phyloP scores from a whole-genome alignment of 2,797 vertebrate genomes.

The Melanotaenia trifasciata region DNA sequence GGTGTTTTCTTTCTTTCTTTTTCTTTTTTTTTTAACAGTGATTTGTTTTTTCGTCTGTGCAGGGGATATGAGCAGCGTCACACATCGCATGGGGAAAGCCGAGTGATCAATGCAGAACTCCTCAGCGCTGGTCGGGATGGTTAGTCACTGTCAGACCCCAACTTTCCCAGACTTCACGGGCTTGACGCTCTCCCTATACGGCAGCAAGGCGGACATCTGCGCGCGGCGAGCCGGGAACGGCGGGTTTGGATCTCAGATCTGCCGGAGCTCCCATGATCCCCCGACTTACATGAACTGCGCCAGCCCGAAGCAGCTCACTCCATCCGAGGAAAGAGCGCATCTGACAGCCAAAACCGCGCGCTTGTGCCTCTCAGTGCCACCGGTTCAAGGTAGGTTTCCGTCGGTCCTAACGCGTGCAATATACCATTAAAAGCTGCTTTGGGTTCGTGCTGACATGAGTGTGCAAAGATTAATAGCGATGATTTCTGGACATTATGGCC shows the following conservation, averaged over 20 bases:
- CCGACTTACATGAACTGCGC: conserved; percentile 60
- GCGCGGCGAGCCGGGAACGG: conserved; percentile 67
- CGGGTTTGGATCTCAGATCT: conserved; percentile 66
- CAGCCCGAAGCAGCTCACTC: conserved; percentile 62
- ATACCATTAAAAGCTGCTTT: too few relatives aligned
- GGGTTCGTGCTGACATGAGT: not conserved
- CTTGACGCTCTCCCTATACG: conserved; percentile 79
- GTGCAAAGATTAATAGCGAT: not conserved
- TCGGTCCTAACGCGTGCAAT: not conserved
- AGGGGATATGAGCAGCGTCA: conserved; percentile 72
- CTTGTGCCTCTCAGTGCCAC: conserved; percentile 68
- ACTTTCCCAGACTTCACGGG: conserved; percentile 79
- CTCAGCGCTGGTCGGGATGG: conserved; percentile 81
- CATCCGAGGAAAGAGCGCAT: conserved; percentile 72
- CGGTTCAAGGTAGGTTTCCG: conserved; percentile 73
- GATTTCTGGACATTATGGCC: too few relatives aligned
- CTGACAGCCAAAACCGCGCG: conserved; percentile 70
- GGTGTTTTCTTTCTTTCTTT: not conserved
- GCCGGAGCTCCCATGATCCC: conserved; percentile 66
- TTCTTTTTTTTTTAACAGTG: not conserved
- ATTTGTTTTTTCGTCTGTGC: conserved; percentile 31
- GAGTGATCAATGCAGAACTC: conserved; percentile 80
- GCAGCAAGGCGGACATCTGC: conserved; percentile 78
- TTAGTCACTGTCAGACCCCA: conserved; percentile 82
- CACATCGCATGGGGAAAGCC: conserved; percentile 60